Base-by-base conservation (phyloP, 2,797 vertebrate species). In the Austrolebias charrua region DNA sequence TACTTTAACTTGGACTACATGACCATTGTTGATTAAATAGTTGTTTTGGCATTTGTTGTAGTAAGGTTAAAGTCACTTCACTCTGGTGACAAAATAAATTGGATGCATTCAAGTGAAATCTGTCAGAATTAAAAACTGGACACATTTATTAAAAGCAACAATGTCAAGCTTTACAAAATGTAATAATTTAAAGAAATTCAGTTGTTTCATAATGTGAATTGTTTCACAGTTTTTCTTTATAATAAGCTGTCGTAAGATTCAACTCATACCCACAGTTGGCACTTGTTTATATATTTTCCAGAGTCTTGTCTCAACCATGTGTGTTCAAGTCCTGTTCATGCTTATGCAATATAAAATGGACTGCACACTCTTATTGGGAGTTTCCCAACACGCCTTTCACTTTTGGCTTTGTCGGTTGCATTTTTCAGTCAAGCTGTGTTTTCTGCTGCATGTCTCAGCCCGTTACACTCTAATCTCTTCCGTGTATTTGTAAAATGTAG, bases 261-360 rank as follows among this genome's bases (percentile, higher is more conserved):
- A 52, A 66, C 24, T 48, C n/a, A 7, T 59, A 75, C 60, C 47
- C 28, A 14, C 10, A 56, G 67, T 19, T 66, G 55, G 51, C 57
- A 4, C 14, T 50, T 80, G 60, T 56, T 38, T 56, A 19, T 60
- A 18, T 54, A 35, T 66, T 83, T 85, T 79, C 66, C 75, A 75
- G 66, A 80, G 42, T 55, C 54, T 55, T 82, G 55, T 70, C 63
- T 62, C 9, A 53, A 60, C 8, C 29, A 64, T 60, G 46, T 61
- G 56, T 66, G 59, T 79, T 80, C 19, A 55, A 55, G 43, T 61
- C 45, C 52, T 53, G 0, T 66, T 38, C 63, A 24, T 52, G 46
- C 45, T 86, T 84, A 78, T 69, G 65, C 81, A 85, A 85, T 50
- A 53, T 55, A 33, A 55, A 60, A 42, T 64, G 38, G n/a, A 63